Evolutionary conservation across 2,113 vertebrate genomes (phyloP), one percentile per base, ranked within the genome.

Genomic region (Paraplagusia blochii): DNA sequence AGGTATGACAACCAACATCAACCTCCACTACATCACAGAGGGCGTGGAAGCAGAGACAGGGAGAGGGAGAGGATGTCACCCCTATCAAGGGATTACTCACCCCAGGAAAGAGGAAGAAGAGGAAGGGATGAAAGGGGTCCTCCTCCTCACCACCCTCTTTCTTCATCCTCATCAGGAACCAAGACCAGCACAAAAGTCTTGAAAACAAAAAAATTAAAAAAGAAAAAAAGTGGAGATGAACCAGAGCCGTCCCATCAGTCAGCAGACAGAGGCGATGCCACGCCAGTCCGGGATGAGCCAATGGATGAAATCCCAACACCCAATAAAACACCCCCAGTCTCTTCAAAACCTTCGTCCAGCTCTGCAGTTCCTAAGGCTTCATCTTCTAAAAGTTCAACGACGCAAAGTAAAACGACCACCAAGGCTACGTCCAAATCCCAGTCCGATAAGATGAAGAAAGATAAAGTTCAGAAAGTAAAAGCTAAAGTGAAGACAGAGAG

Each of bases 281-380:
- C 97, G 0, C 97, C 97, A 0, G 95, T 98, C 61, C 88, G 97
- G 77, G 96, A 99, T 6, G 97, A 99, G 44, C 96, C 95, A 0
- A 98, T 98, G 97, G 95, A 99, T 22, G 87, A 89, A n/a, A 49
- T 83, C 9, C 66, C 74, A 1, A 68, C 83, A 2, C 71, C 71
- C 2, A 34, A 33, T 13, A 88, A 84, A 76, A 81, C 78, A 0
- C 55, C 84, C 8, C 74, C 82, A 9, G 1, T 52, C 18, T 77
- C 84, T 29, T 79, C 86, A 11, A 87, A 80, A 48, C 45, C 74
- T 16, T 8, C 67, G 0, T 39, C 15, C 42, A 52, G 58, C 1
- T 1, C 64, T 0, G 0, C 56, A 1, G 22, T 58, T 50, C 33
- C 66, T 16, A 89, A 86, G 75, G 58, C 69, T 11, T 47, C 74